Evolutionary conservation across 2,113 vertebrate genomes (phyloP).

Genomic region (Oncorhynchus gorbuscha): DNA sequence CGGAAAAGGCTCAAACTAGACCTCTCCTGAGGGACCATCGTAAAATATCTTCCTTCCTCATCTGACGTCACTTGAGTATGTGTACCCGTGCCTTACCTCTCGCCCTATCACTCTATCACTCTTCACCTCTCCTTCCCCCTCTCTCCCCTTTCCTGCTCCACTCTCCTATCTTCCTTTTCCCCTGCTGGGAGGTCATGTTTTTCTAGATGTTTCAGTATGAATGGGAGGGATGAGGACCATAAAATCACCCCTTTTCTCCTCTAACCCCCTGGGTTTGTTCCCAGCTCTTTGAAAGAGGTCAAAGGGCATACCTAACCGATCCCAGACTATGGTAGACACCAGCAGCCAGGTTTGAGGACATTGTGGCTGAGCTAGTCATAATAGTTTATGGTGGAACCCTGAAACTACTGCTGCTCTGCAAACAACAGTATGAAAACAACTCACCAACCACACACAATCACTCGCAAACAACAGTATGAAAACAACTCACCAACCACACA

Average conservation of each 20-base stretch:
- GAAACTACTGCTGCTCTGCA: constrained; percentile 8
- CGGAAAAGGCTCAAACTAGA: constrained; percentile 13
- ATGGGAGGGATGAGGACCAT: background rate
- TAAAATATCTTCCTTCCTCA: constrained; percentile 26
- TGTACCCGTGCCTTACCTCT: background rate
- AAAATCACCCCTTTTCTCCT: background rate
- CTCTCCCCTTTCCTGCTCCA: background rate
- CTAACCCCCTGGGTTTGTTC: constrained; percentile 23
- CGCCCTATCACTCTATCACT: background rate
- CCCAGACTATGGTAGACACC: constrained; percentile 47
- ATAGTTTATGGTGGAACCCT: constrained; percentile 23
- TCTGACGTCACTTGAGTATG: background rate
- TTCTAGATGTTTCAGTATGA: background rate
- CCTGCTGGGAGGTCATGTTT: background rate
- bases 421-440: constrained; percentile 27
- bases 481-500: constrained; percentile 4
- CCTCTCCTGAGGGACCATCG: constrained; percentile 7
- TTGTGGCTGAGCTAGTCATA: constrained; percentile 24
- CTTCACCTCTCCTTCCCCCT: background rate
- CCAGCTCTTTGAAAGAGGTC: constrained; percentile 38
- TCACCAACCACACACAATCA: constrained; percentile 1
- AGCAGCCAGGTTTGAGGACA: constrained; percentile 31
- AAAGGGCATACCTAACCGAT: constrained; percentile 44
- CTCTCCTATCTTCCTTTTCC: background rate
- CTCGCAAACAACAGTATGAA: constrained; percentile 15